Evolutionary conservation across 2,113 vertebrate species (phyloP).

Genomic region (Grammomys surdaster): DNA sequence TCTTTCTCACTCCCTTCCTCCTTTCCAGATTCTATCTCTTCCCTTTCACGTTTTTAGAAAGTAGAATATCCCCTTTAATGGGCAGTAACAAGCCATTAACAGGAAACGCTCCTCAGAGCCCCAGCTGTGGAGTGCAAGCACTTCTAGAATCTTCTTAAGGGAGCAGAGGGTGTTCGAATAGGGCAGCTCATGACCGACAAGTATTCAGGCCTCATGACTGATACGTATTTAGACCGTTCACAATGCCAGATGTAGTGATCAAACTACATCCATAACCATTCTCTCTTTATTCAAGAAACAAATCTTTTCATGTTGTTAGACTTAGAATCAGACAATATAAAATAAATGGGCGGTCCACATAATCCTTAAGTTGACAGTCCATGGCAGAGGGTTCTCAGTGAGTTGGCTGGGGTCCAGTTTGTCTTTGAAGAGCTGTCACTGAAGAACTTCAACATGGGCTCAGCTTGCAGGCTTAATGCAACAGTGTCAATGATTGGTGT

Average conservation of each 20-base stretch:
- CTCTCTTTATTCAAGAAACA: constrained; percentile 67
- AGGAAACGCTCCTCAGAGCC: constrained; percentile 72
- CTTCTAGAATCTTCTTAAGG: constrained; percentile 75
- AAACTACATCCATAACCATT: constrained; percentile 64
- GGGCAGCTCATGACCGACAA: constrained; percentile 68
- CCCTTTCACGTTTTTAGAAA: constrained; percentile 45
- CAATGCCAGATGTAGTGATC: constrained; percentile 66
- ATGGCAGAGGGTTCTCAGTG: not conserved
- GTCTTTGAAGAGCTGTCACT: not conserved
- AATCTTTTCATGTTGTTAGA: constrained; percentile 42
- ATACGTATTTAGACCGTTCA: constrained; percentile 66
- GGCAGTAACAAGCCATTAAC: constrained; percentile 86
- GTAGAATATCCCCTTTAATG: constrained; percentile 85
- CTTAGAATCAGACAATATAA: not conserved
- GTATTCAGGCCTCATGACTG: constrained; percentile 67
- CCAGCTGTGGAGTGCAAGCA: constrained; percentile 60
- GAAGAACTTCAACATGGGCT: not conserved
- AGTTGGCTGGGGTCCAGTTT: not conserved
- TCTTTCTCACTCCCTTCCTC: not conserved
- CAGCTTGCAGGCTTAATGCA: not conserved
- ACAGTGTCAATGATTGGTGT: not conserved
- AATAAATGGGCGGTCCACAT: not conserved
- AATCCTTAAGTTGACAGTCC: not conserved
- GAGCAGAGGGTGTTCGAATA: constrained; percentile 69
- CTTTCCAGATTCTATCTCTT: not conserved